Conservation (phyloP, 2,888 invertebrate genomes). For the Venusia cambrica region DNA sequence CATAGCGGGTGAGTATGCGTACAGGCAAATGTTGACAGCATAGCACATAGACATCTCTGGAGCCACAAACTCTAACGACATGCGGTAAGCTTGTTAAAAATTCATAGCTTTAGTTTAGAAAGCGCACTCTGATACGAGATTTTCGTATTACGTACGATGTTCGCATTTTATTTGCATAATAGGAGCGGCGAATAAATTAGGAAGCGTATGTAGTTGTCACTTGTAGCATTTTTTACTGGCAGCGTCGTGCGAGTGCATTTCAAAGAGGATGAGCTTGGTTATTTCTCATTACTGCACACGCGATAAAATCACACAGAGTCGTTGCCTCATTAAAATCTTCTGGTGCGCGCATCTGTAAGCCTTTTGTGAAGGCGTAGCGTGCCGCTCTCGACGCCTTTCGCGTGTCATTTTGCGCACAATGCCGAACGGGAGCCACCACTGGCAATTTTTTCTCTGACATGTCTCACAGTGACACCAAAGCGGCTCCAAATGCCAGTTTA, state of each 20-base stretch:
- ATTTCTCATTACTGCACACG: slow-evolving; percentile 78
- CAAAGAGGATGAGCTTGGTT: slow-evolving; percentile 79
- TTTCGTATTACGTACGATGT: no score
- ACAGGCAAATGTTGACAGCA: slow-evolving; percentile 27
- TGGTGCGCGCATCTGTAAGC: slow-evolving; percentile 79
- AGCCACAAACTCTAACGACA: slow-evolving; percentile 25
- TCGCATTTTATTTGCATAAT: slow-evolving; percentile 32
- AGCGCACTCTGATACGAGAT: slow-evolving; percentile 27
- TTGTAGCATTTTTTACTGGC: slow-evolving; percentile 61
- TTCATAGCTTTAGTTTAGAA: slow-evolving; percentile 32
- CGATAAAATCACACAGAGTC: slow-evolving; percentile 80
- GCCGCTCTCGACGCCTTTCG: slow-evolving; percentile 76
- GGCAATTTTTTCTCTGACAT: slow-evolving; percentile 66
- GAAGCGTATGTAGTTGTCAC: slow-evolving; percentile 41
- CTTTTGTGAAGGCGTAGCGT: slow-evolving; percentile 73
- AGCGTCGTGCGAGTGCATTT: slow-evolving; percentile 56
- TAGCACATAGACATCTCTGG: slow-evolving; percentile 25
- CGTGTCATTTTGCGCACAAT: slow-evolving; percentile 79
- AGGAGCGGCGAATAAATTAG: slow-evolving; percentile 36
- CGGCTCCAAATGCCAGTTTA: slow-evolving; percentile 60
- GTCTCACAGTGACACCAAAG: slow-evolving; percentile 35
- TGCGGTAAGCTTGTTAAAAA: slow-evolving; percentile 30
- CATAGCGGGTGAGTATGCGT: slow-evolving; percentile 15
- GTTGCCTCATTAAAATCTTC: slow-evolving; percentile 82
- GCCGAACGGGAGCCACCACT: slow-evolving; percentile 51